Evolutionary conservation across 2,113 vertebrate genomes (phyloP).

Genomic region (human (Homo sapiens)): GRCh38 chr7:131569001-131569500

Average conservation of each 20-base stretch:
- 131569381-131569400: not conserved
- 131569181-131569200: not conserved
- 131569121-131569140: not conserved
- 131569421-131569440: not conserved
- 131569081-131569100: not conserved
- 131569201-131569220: constrained; percentile 59
- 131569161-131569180: constrained; percentile 65
- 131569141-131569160: constrained; percentile 70
- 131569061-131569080: not conserved
- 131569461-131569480: not conserved
- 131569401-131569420: not conserved
- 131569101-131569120: not conserved
- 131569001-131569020: not conserved
- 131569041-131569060: not conserved
- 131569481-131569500: not conserved
- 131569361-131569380: not conserved
- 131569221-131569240: not conserved
- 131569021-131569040: not conserved
- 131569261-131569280: not conserved
- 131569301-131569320: not conserved
- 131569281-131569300: not conserved
- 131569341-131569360: not conserved
- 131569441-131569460: not conserved
- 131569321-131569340: not conserved
- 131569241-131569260: not conserved